Percentiles rank a stretch among this genome's conserved stretches.
phyloP scores from a whole-genome alignment of 2,888 invertebrate species.

The Stictocephala bisonia region DNA sequence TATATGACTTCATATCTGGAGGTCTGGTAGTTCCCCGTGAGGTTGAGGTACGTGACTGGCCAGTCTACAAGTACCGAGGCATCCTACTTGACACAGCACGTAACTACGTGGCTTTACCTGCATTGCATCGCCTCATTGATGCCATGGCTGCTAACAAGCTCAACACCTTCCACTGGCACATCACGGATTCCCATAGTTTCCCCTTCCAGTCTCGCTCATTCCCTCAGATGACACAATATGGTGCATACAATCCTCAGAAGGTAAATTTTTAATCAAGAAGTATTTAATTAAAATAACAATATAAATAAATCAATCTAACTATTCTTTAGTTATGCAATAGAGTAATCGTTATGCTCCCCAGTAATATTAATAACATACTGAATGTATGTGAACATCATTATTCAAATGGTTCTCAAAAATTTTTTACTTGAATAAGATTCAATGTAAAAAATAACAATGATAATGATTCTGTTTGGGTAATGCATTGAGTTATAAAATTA shows the following conservation, averaged over 20 bases:
- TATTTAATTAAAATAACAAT: too few species aligned
- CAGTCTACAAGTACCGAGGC: conserved; percentile 89
- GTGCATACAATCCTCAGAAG: conserved; percentile 82
- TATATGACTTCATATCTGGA: conserved; percentile 73
- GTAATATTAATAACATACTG: too few species aligned
- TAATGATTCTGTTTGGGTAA: too few species aligned
- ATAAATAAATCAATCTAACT: too few species aligned
- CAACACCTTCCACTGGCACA: conserved; percentile 96
- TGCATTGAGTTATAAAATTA: too few species aligned
- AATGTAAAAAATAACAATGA: too few species aligned
- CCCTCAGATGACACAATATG: conserved; percentile 78
- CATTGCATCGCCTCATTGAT: conserved; percentile 82
- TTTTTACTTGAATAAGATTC: too few species aligned
- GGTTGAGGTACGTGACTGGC: conserved; percentile 77
- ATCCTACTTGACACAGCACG: conserved; percentile 90
- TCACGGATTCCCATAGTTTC: conserved; percentile 94
- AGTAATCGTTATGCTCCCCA: too few species aligned
- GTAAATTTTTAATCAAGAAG: too few species aligned
- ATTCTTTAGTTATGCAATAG: too few species aligned
- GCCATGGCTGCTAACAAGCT: conserved; percentile 92
- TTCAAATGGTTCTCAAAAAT: too few species aligned
- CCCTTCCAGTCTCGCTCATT: conserved; percentile 83
- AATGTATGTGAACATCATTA: too few species aligned
- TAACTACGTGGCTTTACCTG: conserved; percentile 81
- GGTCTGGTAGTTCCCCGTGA: conserved; percentile 73